Evolutionary conservation across 2,797 vertebrate species (phyloP), one percentile per base, ranked within the genome.

Genomic region (Linurgus olivaceus): DNA sequence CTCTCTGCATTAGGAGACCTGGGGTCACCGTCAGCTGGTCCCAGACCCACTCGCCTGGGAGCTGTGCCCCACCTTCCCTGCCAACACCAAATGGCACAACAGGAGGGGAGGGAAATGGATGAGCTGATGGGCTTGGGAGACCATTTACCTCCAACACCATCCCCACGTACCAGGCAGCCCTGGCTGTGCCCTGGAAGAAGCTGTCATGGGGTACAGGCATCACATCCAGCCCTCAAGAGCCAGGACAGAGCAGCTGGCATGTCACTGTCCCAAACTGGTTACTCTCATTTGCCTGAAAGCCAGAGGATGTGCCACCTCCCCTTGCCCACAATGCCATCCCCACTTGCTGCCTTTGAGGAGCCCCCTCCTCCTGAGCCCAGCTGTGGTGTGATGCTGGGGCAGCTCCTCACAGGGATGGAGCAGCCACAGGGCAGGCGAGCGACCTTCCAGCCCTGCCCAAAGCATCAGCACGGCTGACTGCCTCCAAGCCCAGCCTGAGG

Each of bases 1-100:
- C 48, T 40, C 12, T 0, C 57, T 54, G 66, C 0, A 0, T 25
- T 14, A 31, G n/a, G 48, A 55, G 44, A 31, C 4, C 3, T 3
- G 23, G 10, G 48, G 11, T 26, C 35, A 26, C 29, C 14, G 2
- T 20, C 2, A 0, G 14, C 11, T 4, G 13, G 19, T 12, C 40
- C 2, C 4, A 91, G 68, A 44, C 12, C 35, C 9, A 2, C 11
- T 31, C 0, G 0, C 29, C 40, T 17, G 25, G 37, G n/a, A 67
- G 24, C 38, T 47, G 51, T 0, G 0, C 23, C 68, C 33, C 17
- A 3, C 31, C 28, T 18, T 38, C 42, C n/a, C 65, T 44, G 55
- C 14, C 4, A 3, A 10, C 65, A 35, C 21, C n/a, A 9, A 48
- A 44, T 0, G 3, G 15, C 38, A 31, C 42, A 19, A 28, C 5